Base-by-base conservation (phyloP, 2,888 invertebrate genomes). In the Troglohyphantes excavatus region DNA sequence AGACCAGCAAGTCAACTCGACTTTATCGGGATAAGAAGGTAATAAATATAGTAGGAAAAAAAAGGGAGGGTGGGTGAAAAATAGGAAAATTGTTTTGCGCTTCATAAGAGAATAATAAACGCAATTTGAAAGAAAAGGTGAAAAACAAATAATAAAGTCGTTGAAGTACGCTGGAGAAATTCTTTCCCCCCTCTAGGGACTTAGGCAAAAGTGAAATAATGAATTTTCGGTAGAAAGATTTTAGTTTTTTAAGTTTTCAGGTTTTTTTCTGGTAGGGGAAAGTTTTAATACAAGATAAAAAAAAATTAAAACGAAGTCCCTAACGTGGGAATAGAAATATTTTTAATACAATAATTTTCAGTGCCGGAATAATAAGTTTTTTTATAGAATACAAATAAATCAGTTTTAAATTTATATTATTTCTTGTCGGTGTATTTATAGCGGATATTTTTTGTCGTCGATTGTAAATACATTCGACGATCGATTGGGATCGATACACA, bases 31-130 rank as follows among this genome's bases (percentile, higher is more conserved):
- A 72, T 72, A 72, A 46, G 23, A 46, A 72, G 19, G 72, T 13
- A 43, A 72, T 23, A 19, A 23, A 63, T 63, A 63, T 72, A 72
- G 46, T 68, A 29, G 9, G 5, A 19, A 59, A 29, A 75, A 59
- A 11, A 59, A 59, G 17, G 27, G 19, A 53, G 27, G 72, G 13
- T 43, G 46, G n/a, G 46, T 19, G 11, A 43, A 72, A 72, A 27
- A 61, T 33, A 63, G 33, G 67, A 82, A 82, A 59, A 67, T 67
- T 29, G 82, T 59, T 72, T 61, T 72, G n/a, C 63, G 82, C 84
- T 46, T 53, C 29, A 75, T 65, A 75, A 75, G 75, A 59, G 65
- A 65, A 46, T 84, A 84, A 84, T 84, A 84, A 84, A 75, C 84
- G 43, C 84, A 46, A 84, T 84, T 84, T 84, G 75, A 65, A 73